Evolutionary conservation across 2,797 vertebrate genomes (phyloP).

Genomic region (Poliocrania exsul): DNA sequence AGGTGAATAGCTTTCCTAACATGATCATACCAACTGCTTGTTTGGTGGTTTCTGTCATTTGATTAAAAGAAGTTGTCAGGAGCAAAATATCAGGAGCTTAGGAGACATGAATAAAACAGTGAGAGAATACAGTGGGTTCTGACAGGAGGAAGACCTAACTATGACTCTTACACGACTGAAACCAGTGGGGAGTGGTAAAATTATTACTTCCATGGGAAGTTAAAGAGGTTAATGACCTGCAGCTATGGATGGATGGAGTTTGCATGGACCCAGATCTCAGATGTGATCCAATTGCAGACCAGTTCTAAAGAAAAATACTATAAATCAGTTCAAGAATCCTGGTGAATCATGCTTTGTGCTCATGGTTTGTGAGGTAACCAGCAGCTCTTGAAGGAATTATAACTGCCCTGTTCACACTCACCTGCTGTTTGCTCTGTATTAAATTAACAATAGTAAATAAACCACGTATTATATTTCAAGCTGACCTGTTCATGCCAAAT

Average conservation of each 20-base stretch:
- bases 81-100: neutral
- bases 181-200: neutral
- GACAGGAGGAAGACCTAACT: neutral
- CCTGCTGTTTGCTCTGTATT: constrained; percentile 42
- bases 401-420: neutral
- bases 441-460: constrained; percentile 56
- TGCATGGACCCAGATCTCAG: neutral
- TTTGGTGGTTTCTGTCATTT: neutral
- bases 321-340: constrained; percentile 15
- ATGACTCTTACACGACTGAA: neutral
- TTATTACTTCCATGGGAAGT: neutral
- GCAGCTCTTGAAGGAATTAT: constrained; percentile 37
- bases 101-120: neutral
- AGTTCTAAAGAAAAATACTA: neutral
- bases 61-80: neutral
- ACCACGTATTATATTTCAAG: constrained; percentile 20
- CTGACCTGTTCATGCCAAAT: constrained; percentile 11
- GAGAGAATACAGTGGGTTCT: neutral
- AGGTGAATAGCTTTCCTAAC: neutral
- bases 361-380: neutral
- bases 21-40: neutral
- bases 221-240: neutral
- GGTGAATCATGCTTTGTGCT: constrained; percentile 20
- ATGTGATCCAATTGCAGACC: neutral
- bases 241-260: neutral